phyloP scores from a whole-genome alignment of 2,888 invertebrate genomes.

The Hoplodrina ambigua region DNA sequence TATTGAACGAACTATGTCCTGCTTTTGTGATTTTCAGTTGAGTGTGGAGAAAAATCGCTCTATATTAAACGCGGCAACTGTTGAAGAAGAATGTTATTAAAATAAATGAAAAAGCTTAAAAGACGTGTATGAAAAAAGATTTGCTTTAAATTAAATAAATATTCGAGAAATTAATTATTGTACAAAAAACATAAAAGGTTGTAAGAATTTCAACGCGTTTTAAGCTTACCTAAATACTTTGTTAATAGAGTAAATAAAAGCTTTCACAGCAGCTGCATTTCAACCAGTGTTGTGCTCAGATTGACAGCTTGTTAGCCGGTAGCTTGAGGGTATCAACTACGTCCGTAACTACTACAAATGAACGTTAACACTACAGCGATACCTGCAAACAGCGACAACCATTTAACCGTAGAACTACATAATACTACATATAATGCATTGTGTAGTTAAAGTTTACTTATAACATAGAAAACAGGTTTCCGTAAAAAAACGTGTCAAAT shows the following conservation, averaged over 20 bases:
- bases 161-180: no score
- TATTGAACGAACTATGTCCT: constrained; percentile 38
- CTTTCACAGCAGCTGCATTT: neutral
- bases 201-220: no score
- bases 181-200: no score
- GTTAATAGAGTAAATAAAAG: neutral
- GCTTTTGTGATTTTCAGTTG: constrained; percentile 41
- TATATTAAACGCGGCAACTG: neutral
- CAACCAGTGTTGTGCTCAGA: neutral
- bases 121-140: no score
- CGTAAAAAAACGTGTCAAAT: no score
- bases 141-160: no score
- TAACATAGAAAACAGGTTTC: no score
- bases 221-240: neutral
- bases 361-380: constrained; percentile 23
- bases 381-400: neutral
- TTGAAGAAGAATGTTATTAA: neutral
- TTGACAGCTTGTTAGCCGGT: constrained; percentile 34
- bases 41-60: constrained; percentile 42
- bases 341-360: constrained; percentile 30
- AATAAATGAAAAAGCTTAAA: no score
- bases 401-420: neutral
- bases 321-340: constrained; percentile 26
- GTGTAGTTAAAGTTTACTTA: no score
- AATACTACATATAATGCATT: neutral